Evolutionary conservation across 2,113 vertebrate species (phyloP).

Genomic region (Gavialis gangeticus): DNA sequence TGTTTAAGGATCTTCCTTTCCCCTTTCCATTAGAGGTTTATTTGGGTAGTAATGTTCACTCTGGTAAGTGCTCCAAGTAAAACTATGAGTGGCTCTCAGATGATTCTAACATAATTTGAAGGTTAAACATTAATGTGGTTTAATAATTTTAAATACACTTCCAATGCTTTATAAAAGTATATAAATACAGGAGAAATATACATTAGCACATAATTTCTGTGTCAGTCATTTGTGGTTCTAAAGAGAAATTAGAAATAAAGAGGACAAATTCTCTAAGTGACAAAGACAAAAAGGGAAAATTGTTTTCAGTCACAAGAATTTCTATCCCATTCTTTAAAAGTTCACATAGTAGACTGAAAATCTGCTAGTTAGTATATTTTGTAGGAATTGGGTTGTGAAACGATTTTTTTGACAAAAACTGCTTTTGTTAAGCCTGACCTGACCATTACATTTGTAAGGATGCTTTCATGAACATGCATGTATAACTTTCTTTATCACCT

Average conservation of each 20-base stretch:
- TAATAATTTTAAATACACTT: not conserved
- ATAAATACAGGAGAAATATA: not conserved
- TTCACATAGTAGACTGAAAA: not conserved
- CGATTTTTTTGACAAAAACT: not conserved
- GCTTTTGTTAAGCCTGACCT: not conserved
- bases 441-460: not conserved
- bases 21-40: not conserved
- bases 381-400: not conserved
- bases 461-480: not conserved
- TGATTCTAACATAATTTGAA: not conserved
- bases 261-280: not conserved
- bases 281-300: not conserved
- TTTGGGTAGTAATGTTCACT: not conserved
- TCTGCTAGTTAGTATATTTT: not conserved
- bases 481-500: not conserved
- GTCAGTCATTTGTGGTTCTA: not conserved
- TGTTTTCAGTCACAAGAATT: not conserved
- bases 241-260: not conserved
- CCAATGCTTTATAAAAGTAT: not conserved
- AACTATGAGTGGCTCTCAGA: rapidly evolving
- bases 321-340: rapidly evolving
- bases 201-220: not conserved
- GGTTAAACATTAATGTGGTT: not conserved
- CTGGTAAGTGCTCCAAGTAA: not conserved
- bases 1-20: not conserved